Evolutionary conservation across 2,888 invertebrate genomes (phyloP).

Genomic region (Apoda limacodes): DNA sequence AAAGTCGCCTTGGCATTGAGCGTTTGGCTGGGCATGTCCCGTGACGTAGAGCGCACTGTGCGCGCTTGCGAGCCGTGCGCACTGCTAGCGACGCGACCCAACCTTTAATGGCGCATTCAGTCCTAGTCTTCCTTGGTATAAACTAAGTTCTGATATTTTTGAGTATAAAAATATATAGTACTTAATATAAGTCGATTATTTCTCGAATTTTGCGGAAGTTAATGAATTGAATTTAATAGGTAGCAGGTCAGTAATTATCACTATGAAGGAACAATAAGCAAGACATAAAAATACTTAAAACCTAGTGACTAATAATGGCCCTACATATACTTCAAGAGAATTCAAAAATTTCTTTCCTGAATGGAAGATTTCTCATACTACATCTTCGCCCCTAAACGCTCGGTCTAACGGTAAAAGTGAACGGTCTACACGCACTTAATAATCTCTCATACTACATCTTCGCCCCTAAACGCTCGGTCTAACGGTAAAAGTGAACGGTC

Average conservation of each 20-base stretch:
- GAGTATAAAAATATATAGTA: constrained; percentile 1
- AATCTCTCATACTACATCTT: no score
- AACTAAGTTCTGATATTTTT: constrained; percentile 4
- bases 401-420: constrained; percentile 8
- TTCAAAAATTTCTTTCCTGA: constrained; percentile 11
- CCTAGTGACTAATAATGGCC: constrained; percentile 11
- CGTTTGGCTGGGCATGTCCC: constrained; percentile 22
- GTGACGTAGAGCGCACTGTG: constrained; percentile 20
- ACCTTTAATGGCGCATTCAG: constrained; percentile 15
- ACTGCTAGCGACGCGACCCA: constrained; percentile 14
- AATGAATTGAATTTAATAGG: constrained; percentile 5
- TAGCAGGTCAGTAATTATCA: no score
- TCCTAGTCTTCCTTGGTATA: constrained; percentile 4
- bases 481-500: constrained; percentile 7
- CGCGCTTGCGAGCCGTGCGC: constrained; percentile 18
- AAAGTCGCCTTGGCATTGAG: constrained; percentile 25
- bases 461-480: constrained; percentile 7
- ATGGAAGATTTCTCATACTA: constrained; percentile 8
- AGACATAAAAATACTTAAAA: constrained; percentile 9
- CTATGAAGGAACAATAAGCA: constrained; percentile 11
- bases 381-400: constrained; percentile 8
- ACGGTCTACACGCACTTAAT: constrained; percentile 6
- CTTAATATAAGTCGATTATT: constrained; percentile 9
- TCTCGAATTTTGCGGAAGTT: constrained; percentile 10
- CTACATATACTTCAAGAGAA: constrained; percentile 8